Evolutionary conservation across 2,797 vertebrate species (phyloP).

Genomic region (Rhadinocentrus ornatus): DNA sequence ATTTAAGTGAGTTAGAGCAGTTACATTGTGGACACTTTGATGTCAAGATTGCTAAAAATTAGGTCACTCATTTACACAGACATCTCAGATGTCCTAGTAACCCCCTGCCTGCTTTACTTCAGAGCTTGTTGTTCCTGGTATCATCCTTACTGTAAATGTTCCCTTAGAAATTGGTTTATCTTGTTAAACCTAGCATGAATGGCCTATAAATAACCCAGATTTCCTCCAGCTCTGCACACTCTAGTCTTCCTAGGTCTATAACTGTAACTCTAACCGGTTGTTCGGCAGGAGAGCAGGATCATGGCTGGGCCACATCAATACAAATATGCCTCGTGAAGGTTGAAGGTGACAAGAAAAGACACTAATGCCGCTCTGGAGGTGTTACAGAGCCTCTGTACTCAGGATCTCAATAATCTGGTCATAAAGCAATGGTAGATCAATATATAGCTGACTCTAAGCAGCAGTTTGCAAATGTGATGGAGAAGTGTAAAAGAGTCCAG

Average conservation of each 20-base stretch:
- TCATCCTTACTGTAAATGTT: constrained; percentile 12
- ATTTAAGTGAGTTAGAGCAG: constrained; percentile 53
- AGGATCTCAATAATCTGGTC: constrained; percentile 18
- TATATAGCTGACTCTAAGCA: constrained; percentile 13
- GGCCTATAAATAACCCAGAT: constrained; percentile 41
- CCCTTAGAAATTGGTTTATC: constrained; percentile 36
- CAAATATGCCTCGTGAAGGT: constrained; percentile 56
- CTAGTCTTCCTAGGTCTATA: constrained; percentile 23
- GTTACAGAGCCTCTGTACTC: constrained; percentile 27
- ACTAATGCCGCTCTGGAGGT: constrained; percentile 26
- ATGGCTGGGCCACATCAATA: constrained; percentile 48
- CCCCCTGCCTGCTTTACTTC: constrained; percentile 18
- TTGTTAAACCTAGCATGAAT: constrained; percentile 35
- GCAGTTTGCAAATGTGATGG: neutral
- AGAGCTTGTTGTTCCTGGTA: constrained; percentile 9
- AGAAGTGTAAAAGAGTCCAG: neutral
- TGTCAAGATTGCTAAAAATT: constrained; percentile 31
- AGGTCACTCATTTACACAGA: constrained; percentile 10
- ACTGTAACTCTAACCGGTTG: constrained; percentile 34
- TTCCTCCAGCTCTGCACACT: constrained; percentile 26
- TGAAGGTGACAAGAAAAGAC: constrained; percentile 49
- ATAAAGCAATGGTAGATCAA: constrained; percentile 41
- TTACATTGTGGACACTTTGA: constrained; percentile 50
- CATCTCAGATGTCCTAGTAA: constrained; percentile 7
- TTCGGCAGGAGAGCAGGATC: constrained; percentile 36